These are phyloP conservation scores for Galaxias olidus DNA, from an alignment of 2,797 vertebrate genomes.

Conservation along the genomic window DNA sequence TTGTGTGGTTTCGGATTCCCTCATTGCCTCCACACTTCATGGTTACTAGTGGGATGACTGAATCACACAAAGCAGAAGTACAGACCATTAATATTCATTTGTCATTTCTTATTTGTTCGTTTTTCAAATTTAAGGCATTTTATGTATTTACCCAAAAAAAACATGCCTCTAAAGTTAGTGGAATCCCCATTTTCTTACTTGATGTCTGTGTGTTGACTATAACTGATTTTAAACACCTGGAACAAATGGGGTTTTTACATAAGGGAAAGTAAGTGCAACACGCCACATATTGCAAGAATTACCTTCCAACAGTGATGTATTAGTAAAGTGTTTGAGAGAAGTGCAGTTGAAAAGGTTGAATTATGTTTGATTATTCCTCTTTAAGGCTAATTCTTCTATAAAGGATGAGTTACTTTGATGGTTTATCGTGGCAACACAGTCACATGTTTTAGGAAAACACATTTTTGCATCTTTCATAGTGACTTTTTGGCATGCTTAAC, in stretches of 20 bases:
- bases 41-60: slow-evolving; percentile 1
- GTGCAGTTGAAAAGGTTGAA: not conserved
- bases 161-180: not conserved
- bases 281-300: not conserved
- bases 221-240: not conserved
- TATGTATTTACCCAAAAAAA: too few species aligned
- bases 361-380: slow-evolving; percentile 7
- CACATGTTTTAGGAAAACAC: slow-evolving; percentile 32
- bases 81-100: not conserved
- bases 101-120: too few species aligned
- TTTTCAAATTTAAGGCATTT: too few species aligned
- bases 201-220: not conserved
- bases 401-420: slow-evolving; percentile 2
- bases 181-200: not conserved
- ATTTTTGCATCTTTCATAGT: slow-evolving; percentile 18
- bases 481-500: slow-evolving; percentile 26
- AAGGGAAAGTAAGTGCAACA: not conserved
- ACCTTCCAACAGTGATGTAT: too few species aligned
- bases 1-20: slow-evolving; percentile 3
- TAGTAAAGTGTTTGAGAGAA: not conserved
- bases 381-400: not conserved
- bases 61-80: not conserved
- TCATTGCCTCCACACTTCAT: not conserved
- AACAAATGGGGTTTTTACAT: not conserved
- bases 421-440: slow-evolving; percentile 23